Base-by-base conservation (phyloP, 2,888 invertebrate species). In the Odontomyia ornata region DNA sequence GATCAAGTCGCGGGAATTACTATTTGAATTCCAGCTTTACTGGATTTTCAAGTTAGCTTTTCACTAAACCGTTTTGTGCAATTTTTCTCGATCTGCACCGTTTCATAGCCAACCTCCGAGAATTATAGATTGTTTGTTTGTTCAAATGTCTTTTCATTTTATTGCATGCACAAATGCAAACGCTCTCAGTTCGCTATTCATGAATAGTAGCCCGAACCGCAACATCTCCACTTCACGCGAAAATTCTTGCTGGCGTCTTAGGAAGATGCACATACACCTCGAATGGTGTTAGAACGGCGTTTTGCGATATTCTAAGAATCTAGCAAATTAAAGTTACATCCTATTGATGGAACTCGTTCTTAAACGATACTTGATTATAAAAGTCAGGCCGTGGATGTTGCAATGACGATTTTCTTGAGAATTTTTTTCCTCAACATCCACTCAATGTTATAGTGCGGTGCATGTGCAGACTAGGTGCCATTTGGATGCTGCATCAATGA, bases 11-110 rank as follows among this genome's bases (percentile, higher is more conserved):
- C 73, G 76, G 65, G 77, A 76, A 73, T 75, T 77, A 77, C 69
- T 76, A 73, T 77, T 77, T 76, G 77, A 72, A 78, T 79, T 79
- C 79, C 78, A 75, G 79, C 75, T 79, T 72, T 76, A 75, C 79
- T 77, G 76, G 79, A 77, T 78, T 77, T 78, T 79, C 78, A 75
- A 75, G 77, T 77, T 72, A 43, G n/a, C 57, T 73, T 73, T 72
- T 60, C 57, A 60, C 73, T 36, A 43, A 73, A 60, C 73, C 73
- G 73, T 78, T 69, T 43, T 47, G 27, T 46, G 76, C 64, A 71
- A 78, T 76, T 78, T 76, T 78, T 69, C 72, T 65, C 27, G 27
- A 36, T 57, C 46, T 25, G 11, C 23, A 25, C 1, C 57, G 57
- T 18, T 60, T 23, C 23, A 4, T 11, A 18, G 11, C 57, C 25